Percentiles rank a stretch among this genome's conserved stretches.
phyloP scores from a whole-genome alignment of 2,888 invertebrate species.

The Scaeva pyrastri region DNA sequence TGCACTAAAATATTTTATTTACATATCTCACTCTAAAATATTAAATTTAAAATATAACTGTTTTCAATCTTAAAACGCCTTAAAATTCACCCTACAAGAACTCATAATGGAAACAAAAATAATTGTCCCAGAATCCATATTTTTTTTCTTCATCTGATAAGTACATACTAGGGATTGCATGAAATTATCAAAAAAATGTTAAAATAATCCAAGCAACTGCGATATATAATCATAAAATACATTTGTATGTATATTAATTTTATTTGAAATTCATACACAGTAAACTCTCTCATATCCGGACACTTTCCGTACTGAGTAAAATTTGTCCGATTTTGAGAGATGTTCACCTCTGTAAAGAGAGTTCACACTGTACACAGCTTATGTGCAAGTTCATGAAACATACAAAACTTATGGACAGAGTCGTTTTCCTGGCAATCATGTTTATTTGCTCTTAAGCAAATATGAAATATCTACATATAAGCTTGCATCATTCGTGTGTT shows the following conservation, averaged over 20 bases:
- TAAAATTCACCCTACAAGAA: too few species aligned
- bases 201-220: slow-evolving; percentile 1
- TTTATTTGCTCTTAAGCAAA: slow-evolving; percentile 64
- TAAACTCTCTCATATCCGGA: too few species aligned
- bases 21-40: too few species aligned
- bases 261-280: too few species aligned
- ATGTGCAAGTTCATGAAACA: background rate
- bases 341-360: too few species aligned
- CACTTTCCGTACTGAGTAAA: too few species aligned
- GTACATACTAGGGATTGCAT: background rate
- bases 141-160: slow-evolving; percentile 1
- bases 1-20: too few species aligned
- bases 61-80: too few species aligned
- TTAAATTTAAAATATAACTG: too few species aligned
- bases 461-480: slow-evolving; percentile 36
- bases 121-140: too few species aligned
- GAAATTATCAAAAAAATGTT: background rate
- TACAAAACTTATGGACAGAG: background rate
- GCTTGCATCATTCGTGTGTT: slow-evolving; percentile 10
- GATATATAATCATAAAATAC: slow-evolving; percentile 20
- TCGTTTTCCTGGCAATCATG: slow-evolving; percentile 40
- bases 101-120: too few species aligned
- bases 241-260: background rate
- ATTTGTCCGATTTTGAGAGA: too few species aligned
- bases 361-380: background rate